These are phyloP conservation scores for Lithophane leautieri DNA, from an alignment of 2,888 invertebrate genomes.

Conservation along the genomic window DNA sequence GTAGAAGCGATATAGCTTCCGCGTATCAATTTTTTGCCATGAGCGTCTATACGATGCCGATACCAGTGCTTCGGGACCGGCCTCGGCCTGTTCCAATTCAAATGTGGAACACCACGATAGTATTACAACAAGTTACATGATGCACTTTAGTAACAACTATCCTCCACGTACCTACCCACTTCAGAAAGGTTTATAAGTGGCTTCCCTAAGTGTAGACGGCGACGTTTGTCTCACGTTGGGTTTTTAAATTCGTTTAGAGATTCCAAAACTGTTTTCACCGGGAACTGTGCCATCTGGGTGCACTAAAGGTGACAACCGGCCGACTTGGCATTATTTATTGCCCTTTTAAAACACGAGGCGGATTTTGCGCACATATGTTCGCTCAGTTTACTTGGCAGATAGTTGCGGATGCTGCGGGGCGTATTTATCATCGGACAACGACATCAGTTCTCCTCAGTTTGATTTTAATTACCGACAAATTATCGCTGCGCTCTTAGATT, in stretches of 20 bases:
- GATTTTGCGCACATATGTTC: constrained; percentile 69
- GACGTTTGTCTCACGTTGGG: constrained; percentile 35
- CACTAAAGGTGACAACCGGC: constrained; percentile 81
- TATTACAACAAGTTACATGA: constrained; percentile 39
- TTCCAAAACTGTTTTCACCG: constrained; percentile 80
- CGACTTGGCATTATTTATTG: constrained; percentile 79
- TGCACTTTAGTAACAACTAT: background rate
- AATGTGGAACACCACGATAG: constrained; percentile 74
- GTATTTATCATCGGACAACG: constrained; percentile 58
- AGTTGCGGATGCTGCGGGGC: constrained; percentile 61
- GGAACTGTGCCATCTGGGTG: constrained; percentile 84
- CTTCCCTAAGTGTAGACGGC: constrained; percentile 26
- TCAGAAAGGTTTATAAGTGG: constrained; percentile 19
- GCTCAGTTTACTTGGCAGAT: constrained; percentile 63
- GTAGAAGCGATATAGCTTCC: constrained; percentile 83
- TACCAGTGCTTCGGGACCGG: constrained; percentile 76
- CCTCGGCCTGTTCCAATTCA: constrained; percentile 78
- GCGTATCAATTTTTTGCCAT: constrained; percentile 79
- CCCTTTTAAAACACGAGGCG: constrained; percentile 75
- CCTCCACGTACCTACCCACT: background rate
- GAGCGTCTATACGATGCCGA: constrained; percentile 67
- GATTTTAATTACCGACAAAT: constrained; percentile 79
- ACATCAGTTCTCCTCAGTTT: constrained; percentile 63
- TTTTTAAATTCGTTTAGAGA: constrained; percentile 66
- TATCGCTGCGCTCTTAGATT: constrained; percentile 71